phyloP scores from a whole-genome alignment of 1,140 invertebrate genomes.

The Drosophila sproati region DNA sequence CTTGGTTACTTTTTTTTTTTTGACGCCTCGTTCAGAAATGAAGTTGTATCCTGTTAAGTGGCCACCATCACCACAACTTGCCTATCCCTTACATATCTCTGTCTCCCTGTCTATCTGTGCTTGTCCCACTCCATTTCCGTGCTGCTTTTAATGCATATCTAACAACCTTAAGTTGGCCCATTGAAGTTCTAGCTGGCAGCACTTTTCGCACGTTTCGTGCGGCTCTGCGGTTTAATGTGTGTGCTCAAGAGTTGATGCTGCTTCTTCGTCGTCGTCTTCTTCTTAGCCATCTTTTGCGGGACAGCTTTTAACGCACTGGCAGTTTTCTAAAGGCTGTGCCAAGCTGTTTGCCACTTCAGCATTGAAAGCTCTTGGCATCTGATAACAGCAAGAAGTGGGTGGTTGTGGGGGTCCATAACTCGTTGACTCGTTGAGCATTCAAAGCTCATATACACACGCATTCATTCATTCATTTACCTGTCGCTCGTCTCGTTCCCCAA shows the following conservation, averaged over 20 bases:
- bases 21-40: slow-evolving; percentile 68
- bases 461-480: slow-evolving; percentile 22
- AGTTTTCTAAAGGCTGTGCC: slow-evolving; percentile 20
- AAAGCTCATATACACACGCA: slow-evolving; percentile 15
- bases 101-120: not conserved
- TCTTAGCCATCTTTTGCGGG: slow-evolving; percentile 17
- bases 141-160: slow-evolving; percentile 76
- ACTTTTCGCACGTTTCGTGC: slow-evolving; percentile 62
- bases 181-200: slow-evolving; percentile 52
- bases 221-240: slow-evolving; percentile 39
- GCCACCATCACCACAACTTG: slow-evolving; percentile 29
- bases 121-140: slow-evolving; percentile 37
- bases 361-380: slow-evolving; percentile 46
- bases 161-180: slow-evolving; percentile 67
- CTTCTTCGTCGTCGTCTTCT: slow-evolving; percentile 2
- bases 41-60: slow-evolving; percentile 80
- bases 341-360: slow-evolving; percentile 34
- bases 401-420: not conserved
- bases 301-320: slow-evolving; percentile 21
- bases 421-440: slow-evolving; percentile 23
- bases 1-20: slow-evolving; percentile 37
- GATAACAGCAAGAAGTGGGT: slow-evolving; percentile 25
- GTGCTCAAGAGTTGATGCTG: slow-evolving; percentile 42
- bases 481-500: slow-evolving; percentile 19
- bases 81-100: not conserved